Conservation (phyloP, 1,140 invertebrate species). For the Ctenoplectra terminalis region DNA sequence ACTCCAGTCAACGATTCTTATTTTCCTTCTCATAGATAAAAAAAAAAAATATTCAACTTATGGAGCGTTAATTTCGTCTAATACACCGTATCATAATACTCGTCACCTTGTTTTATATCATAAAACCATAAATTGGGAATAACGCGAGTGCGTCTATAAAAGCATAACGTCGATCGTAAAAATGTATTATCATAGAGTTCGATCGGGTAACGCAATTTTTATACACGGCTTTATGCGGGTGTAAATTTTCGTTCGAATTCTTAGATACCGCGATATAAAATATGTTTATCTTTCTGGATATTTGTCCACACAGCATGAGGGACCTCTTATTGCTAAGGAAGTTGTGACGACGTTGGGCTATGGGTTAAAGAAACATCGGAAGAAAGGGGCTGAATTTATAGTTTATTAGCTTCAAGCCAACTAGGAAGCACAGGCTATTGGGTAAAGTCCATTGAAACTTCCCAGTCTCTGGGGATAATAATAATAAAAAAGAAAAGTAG, state of each 20-base stretch:
- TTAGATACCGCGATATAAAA: neutral
- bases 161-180: neutral
- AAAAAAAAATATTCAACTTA: neutral
- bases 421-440: constrained; percentile 74
- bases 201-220: neutral
- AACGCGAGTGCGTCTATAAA: neutral
- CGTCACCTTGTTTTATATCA: neutral
- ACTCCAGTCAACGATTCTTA: too few relatives aligned
- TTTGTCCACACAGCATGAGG: neutral
- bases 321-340: constrained; percentile 17
- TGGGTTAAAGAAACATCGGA: constrained; percentile 61
- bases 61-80: neutral
- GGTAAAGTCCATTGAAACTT: constrained; percentile 80
- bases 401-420: constrained; percentile 76
- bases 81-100: neutral
- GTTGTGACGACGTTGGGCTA: constrained; percentile 35
- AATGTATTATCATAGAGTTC: neutral
- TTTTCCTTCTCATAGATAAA: too few relatives aligned
- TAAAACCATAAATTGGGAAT: neutral
- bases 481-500: constrained; percentile 55
- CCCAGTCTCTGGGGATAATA: constrained; percentile 66
- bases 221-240: neutral
- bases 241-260: neutral
- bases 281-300: neutral
- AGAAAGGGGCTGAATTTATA: constrained; percentile 72